Evolutionary conservation across 2,888 invertebrate genomes (phyloP), one percentile per base, ranked within the genome.

Genomic region (Cheilosia vulpina): DNA sequence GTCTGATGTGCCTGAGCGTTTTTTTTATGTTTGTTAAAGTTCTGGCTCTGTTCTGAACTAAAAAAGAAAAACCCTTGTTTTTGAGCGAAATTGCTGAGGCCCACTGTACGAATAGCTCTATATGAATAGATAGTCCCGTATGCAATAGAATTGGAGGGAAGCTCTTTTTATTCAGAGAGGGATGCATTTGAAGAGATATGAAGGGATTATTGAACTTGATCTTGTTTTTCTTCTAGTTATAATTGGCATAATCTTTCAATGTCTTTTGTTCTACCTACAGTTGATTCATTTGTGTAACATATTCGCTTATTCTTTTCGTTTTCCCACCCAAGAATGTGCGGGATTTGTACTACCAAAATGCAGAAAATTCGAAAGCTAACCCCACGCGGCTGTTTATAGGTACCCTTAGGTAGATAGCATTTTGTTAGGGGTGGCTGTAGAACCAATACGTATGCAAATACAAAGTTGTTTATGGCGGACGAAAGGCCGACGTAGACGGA

Each of bases 231-330:
- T 27, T 52, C 19, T 43, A 62, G 34, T 58, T 50, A 43, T 58
- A 52, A 45, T 76, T 24, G 27, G 69, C 52, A 65, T 62, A 63
- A 69, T 69, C 76, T 76, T 52, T 50, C 17, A 31, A 43, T 55
- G 68, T 65, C 52, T 68, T 60, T 60, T 62, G 21, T 58, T 65
- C 65, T 53, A 11, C 21, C 34, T 41, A 34, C 3, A 19, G 24
- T 62, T 57, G 21, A 50, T 24, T 55, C 13, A 6, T n/a, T 43
- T 27, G 19, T 19, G 47, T 15, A 38, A 38, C 38, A 13, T 13
- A 11, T 15, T n/a, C 2, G 47, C 47, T n/a, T 38, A 38, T 38
- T 38, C 3, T 38, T 62, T 31, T 73, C n/a, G 17, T 55, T n/a
- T 60, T 38, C 7, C 11, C 11, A 34, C 11, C 11, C 9, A 38